These are phyloP conservation scores for Cotesia chilonis DNA, from an alignment of 1,140 invertebrate species.

Conservation along the genomic window DNA sequence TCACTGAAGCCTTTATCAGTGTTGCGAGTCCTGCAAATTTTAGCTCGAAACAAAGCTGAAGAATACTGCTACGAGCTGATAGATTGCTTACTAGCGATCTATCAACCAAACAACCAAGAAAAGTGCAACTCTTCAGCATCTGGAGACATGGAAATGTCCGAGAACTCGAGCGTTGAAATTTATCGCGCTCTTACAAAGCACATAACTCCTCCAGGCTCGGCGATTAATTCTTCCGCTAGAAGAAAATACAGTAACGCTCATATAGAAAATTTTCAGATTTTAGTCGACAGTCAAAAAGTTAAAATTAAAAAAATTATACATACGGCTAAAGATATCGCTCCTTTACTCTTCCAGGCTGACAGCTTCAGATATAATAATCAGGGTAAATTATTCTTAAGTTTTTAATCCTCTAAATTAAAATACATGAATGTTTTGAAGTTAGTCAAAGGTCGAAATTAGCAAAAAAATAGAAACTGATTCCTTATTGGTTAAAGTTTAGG, in stretches of 20 bases:
- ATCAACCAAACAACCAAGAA: constrained; percentile 44
- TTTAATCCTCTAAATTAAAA: too few species aligned
- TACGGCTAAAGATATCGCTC: constrained; percentile 55
- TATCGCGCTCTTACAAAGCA: constrained; percentile 58
- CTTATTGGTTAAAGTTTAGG: too few species aligned
- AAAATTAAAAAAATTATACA: constrained; percentile 59
- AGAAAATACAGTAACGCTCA: constrained; percentile 40
- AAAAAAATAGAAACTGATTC: too few species aligned
- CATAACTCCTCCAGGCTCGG: constrained; percentile 47
- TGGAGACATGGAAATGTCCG: constrained; percentile 60
- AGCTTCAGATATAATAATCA: constrained; percentile 51
- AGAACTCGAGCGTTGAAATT: constrained; percentile 68
- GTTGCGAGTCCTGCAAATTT: constrained; percentile 62
- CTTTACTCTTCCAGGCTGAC: constrained; percentile 58
- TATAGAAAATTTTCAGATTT: constrained; percentile 60
- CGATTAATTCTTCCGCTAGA: constrained; percentile 19
- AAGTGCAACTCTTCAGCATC: constrained; percentile 39
- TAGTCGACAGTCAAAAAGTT: constrained; percentile 62
- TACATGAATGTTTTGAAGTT: too few species aligned
- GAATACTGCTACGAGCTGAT: constrained; percentile 66
- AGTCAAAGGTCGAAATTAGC: too few species aligned
- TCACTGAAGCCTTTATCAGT: constrained; percentile 68
- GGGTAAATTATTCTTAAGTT: constrained; percentile 29
- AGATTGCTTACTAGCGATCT: constrained; percentile 62
- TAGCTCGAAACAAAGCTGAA: constrained; percentile 63